Conservation (phyloP, 53 echinoderm and acorn worm species). For the Actinopyga echinites region DNA sequence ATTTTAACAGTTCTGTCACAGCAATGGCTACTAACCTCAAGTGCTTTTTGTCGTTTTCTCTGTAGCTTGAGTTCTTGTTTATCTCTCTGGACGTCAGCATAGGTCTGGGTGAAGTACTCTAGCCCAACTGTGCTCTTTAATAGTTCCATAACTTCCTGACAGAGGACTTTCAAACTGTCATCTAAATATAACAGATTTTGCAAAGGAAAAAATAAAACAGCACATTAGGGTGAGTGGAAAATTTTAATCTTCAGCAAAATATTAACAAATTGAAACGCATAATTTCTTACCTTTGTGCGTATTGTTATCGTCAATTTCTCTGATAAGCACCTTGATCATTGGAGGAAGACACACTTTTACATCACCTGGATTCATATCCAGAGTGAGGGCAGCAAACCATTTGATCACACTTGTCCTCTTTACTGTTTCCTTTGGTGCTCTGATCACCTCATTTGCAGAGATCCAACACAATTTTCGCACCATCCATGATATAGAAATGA, state of each 20-base stretch:
- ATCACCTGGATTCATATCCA: constrained; percentile 68
- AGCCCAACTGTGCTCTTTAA: constrained; percentile 79
- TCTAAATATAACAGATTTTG: constrained; percentile 42
- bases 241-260: no score
- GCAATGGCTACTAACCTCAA: constrained; percentile 62
- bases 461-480: constrained; percentile 68
- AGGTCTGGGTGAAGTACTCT: constrained; percentile 77
- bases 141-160: constrained; percentile 84
- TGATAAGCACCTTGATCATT: constrained; percentile 67
- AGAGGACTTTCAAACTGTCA: constrained; percentile 66
- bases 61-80: constrained; percentile 49
- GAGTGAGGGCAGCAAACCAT: constrained; percentile 79
- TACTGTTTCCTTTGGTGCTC: constrained; percentile 64
- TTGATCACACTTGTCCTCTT: constrained; percentile 76
- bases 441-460: constrained; percentile 65
- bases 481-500: constrained; percentile 61
- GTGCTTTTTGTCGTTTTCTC: constrained; percentile 79
- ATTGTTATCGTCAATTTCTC: constrained; percentile 72
- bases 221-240: no score
- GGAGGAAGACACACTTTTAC: constrained; percentile 56
- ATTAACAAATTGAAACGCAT: no score
- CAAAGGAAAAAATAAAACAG: neutral
- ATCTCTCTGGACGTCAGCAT: constrained; percentile 71
- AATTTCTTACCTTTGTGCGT: constrained; percentile 72
- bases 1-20: no score